These are phyloP conservation scores for Lagenorhynchus albirostris DNA, from an alignment of 2,113 vertebrate genomes.

Conservation along the genomic window DNA sequence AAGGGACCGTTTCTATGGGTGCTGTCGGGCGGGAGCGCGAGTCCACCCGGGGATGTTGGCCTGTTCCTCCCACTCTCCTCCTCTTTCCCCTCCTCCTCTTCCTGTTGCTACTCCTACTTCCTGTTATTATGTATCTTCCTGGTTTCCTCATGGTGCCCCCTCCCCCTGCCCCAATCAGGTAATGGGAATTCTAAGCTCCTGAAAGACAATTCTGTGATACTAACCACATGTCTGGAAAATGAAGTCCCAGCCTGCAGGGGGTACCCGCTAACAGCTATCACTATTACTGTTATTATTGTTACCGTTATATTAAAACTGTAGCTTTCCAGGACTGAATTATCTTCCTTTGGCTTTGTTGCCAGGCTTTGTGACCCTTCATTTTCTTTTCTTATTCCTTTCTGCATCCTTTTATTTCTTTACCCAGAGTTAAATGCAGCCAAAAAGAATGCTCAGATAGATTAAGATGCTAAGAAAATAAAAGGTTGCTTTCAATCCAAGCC, in stretches of 20 bases:
- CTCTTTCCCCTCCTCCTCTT: constrained; percentile 32
- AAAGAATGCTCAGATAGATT: constrained; percentile 42
- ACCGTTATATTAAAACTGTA: constrained; percentile 52
- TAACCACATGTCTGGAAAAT: constrained; percentile 72
- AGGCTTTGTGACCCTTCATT: constrained; percentile 30
- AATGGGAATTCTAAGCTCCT: constrained; percentile 52
- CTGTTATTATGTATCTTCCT: constrained; percentile 59
- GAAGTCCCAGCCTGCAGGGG: constrained; percentile 62
- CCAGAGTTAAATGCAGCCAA: constrained; percentile 24
- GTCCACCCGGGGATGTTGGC: background rate
- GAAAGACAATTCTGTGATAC: constrained; percentile 58
- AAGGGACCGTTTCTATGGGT: background rate
- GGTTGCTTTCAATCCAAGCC: constrained; percentile 11
- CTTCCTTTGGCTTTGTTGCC: constrained; percentile 45
- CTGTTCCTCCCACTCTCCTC: background rate
- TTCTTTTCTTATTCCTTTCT: constrained; percentile 32
- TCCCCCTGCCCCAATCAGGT: constrained; percentile 51
- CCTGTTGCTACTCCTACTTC: constrained; percentile 60
- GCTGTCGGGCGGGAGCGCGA: background rate
- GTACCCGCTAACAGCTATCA: constrained; percentile 23
- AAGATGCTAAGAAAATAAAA: constrained; percentile 28
- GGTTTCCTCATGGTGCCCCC: constrained; percentile 1
- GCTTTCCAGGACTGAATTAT: constrained; percentile 48
- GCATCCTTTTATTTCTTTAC: background rate
- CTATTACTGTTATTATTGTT: constrained; percentile 64